A percentile compares a stretch with the other conserved stretches of the same genome.
Evolutionary conservation across 1,140 invertebrate species (phyloP).

Genomic region (Formica exsecta): DNA sequence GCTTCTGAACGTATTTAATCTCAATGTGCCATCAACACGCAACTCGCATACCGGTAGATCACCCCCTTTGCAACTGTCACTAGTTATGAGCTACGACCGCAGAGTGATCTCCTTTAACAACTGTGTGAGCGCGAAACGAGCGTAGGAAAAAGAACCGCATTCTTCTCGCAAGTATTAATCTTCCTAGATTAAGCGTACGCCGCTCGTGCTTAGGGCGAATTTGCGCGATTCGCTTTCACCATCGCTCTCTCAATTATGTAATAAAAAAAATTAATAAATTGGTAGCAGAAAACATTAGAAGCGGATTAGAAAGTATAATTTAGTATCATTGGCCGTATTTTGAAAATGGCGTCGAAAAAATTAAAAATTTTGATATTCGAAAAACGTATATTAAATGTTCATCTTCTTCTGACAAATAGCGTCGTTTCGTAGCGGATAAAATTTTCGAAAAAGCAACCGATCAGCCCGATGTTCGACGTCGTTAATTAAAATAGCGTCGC

Average conservation of each 20-base stretch:
- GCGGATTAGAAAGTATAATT: background rate
- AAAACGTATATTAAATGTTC: background rate
- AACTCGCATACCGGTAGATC: conserved; percentile 52
- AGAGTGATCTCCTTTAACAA: conserved; percentile 40
- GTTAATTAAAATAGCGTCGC: background rate
- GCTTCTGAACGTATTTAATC: conserved; percentile 26
- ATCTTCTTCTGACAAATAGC: background rate
- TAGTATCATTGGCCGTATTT: background rate
- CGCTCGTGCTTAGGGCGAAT: conserved; percentile 11
- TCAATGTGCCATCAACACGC: conserved; percentile 34
- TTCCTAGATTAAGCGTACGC: conserved; percentile 49
- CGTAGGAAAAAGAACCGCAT: conserved; percentile 42
- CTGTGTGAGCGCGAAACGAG: conserved; percentile 41
- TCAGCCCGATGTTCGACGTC: background rate
- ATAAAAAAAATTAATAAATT: background rate
- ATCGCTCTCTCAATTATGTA: background rate
- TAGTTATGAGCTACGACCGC: conserved; percentile 41
- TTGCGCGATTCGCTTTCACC: conserved; percentile 4
- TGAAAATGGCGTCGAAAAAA: background rate
- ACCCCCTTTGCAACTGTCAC: conserved; percentile 23
- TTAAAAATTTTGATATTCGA: background rate
- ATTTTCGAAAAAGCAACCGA: background rate
- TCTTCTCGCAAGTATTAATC: conserved; percentile 51
- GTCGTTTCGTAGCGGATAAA: background rate
- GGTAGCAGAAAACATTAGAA: too few relatives aligned